A percentile compares a stretch with the other conserved stretches of the same genome.
Evolutionary conservation across 2,888 invertebrate genomes (phyloP).

Genomic region (Apoda limacodes): DNA sequence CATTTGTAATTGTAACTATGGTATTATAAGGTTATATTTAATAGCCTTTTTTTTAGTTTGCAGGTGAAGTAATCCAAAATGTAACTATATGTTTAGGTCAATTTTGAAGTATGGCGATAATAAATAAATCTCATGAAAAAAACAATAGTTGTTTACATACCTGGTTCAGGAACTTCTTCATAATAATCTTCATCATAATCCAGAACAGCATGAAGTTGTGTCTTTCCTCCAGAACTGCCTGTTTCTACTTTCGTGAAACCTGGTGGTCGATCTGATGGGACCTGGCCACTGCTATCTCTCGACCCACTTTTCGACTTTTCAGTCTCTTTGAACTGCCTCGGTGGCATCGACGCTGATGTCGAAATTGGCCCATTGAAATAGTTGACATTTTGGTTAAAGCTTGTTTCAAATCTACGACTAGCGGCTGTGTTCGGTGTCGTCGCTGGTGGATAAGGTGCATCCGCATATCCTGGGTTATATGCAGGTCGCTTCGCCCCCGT

Average conservation of each 20-base stretch:
- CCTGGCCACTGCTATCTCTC: conserved; percentile 29
- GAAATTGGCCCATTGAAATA: conserved; percentile 41
- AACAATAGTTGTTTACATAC: too few species aligned
- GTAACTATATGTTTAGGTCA: too few species aligned
- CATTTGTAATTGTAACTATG: too few species aligned
- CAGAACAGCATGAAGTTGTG: conserved; percentile 78
- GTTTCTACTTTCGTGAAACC: conserved; percentile 74
- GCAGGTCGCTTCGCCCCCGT: conserved; percentile 28
- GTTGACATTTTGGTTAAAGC: conserved; percentile 44
- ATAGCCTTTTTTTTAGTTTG: too few species aligned
- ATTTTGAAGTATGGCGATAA: too few species aligned
- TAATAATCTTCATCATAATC: conserved; percentile 75
- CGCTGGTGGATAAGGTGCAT: conserved; percentile 42
- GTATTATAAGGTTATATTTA: too few species aligned
- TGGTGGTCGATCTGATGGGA: conserved; percentile 67
- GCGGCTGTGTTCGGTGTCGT: conserved; percentile 39
- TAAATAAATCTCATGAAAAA: too few species aligned
- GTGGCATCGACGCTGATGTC: conserved; percentile 31
- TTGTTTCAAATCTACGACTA: conserved; percentile 55
- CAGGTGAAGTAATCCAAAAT: too few species aligned
- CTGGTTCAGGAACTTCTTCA: conserved; percentile 70
- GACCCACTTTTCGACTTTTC: conserved; percentile 63
- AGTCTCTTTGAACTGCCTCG: conserved; percentile 34
- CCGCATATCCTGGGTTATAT: conserved; percentile 49
- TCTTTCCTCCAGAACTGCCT: conserved; percentile 68